Evolutionary conservation across 2,888 invertebrate species (phyloP).

Genomic region (Nemurella pictetii): DNA sequence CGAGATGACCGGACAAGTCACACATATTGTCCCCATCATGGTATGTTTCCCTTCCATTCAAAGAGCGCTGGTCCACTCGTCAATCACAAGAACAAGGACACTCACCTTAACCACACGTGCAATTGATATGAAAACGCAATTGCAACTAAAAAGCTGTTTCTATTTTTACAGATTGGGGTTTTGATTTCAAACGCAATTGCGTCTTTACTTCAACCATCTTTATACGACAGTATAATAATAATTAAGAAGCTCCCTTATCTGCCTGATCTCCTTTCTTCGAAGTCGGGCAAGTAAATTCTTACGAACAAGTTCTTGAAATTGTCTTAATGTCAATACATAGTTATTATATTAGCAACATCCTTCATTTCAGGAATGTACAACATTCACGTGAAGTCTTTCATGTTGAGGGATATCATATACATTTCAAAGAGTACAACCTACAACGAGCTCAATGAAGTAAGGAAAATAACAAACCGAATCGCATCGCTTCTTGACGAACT

Average conservation of each 20-base stretch:
- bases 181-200: constrained; percentile 94
- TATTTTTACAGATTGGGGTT: constrained; percentile 75
- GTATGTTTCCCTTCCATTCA: constrained; percentile 46
- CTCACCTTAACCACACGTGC: too few species aligned
- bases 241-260: constrained; percentile 97
- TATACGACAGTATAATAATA: constrained; percentile 97
- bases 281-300: constrained; percentile 66
- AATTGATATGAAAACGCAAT: background rate
- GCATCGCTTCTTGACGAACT: background rate
- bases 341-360: background rate
- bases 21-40: constrained; percentile 95
- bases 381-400: constrained; percentile 95
- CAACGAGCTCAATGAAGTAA: constrained; percentile 78
- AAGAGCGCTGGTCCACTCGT: too few species aligned
- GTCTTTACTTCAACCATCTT: constrained; percentile 91
- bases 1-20: constrained; percentile 98
- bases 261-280: constrained; percentile 89
- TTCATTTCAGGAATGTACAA: constrained; percentile 79
- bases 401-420: constrained; percentile 86
- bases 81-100: too few species aligned
- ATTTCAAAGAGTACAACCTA: constrained; percentile 93
- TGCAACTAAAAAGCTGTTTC: constrained; percentile 7
- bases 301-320: background rate
- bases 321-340: background rate
- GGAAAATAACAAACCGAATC: background rate